Conservation (phyloP, 1,140 invertebrate species). For the Drosophila nigrodunni region DNA sequence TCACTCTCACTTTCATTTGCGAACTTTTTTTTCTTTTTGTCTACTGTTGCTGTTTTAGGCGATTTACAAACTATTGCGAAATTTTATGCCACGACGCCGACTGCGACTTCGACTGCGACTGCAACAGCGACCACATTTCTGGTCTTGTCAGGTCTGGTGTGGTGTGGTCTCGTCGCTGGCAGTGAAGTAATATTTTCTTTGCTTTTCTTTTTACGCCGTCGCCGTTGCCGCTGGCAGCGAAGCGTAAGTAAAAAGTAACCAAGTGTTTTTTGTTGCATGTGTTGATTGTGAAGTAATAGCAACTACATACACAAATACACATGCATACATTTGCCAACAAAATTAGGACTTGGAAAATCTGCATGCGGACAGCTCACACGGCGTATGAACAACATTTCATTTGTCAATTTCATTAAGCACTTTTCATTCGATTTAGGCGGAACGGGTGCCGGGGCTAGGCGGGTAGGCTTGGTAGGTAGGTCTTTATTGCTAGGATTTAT, state of each 20-base stretch:
- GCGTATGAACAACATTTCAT: slow-evolving; percentile 58
- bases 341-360: slow-evolving; percentile 74
- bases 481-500: slow-evolving; percentile 49
- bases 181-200: slow-evolving; percentile 80
- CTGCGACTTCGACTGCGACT: slow-evolving; percentile 11
- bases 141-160: slow-evolving; percentile 7
- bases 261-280: slow-evolving; percentile 43
- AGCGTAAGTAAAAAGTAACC: slow-evolving; percentile 69
- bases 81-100: slow-evolving; percentile 54
- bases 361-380: slow-evolving; percentile 52
- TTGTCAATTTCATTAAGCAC: slow-evolving; percentile 54
- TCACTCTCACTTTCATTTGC: slow-evolving; percentile 84
- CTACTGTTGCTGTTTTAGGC: slow-evolving; percentile 50
- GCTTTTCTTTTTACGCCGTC: slow-evolving; percentile 14
- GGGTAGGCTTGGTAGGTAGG: neutral
- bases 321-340: slow-evolving; percentile 15
- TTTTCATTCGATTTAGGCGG: slow-evolving; percentile 31
- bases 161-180: slow-evolving; percentile 61
- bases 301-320: slow-evolving; percentile 8
- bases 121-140: slow-evolving; percentile 61
- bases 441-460: too few species aligned
- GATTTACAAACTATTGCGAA: slow-evolving; percentile 74
- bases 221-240: slow-evolving; percentile 62
- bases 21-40: slow-evolving; percentile 47
- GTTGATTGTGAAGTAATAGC: slow-evolving; percentile 66